phyloP scores from a whole-genome alignment of 2,888 invertebrate genomes.

The Neoaliturus tenellus region DNA sequence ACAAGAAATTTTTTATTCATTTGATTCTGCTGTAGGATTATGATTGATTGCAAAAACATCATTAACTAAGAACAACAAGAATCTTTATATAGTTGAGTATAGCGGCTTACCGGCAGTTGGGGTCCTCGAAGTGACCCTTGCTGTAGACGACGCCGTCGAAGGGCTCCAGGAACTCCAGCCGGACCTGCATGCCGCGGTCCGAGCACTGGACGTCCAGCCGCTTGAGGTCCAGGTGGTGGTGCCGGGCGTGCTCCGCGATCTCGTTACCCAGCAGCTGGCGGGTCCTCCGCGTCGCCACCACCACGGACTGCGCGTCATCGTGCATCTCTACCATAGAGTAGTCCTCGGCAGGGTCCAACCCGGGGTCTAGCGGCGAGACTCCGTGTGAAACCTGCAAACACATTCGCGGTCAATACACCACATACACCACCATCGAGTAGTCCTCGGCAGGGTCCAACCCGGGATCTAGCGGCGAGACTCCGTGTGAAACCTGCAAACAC shows the following conservation, averaged over 20 bases:
- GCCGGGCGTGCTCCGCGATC: conserved; percentile 62
- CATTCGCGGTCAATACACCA: no score
- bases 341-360: conserved; percentile 57
- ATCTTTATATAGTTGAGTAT: no score
- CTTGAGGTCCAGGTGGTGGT: conserved; percentile 74
- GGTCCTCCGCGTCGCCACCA: conserved; percentile 56
- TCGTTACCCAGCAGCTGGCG: conserved; percentile 61
- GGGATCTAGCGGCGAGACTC: conserved; percentile 18
- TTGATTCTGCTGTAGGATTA: no score
- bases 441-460: conserved; percentile 57
- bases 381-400: conserved; percentile 49
- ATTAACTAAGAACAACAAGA: no score
- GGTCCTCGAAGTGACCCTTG: conserved; percentile 80
- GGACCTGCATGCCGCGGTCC: conserved; percentile 77
- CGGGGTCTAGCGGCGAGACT: conserved; percentile 25
- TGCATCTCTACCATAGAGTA: conserved; percentile 53
- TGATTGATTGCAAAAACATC: no score
- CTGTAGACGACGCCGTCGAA: conserved; percentile 84
- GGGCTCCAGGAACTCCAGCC: conserved; percentile 78
- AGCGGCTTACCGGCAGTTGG: conserved; percentile 79
- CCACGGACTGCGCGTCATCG: conserved; percentile 48
- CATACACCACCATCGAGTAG: conserved; percentile 52
- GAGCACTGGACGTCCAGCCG: conserved; percentile 80
- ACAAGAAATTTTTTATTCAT: no score
- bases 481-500: conserved; percentile 48